Evolutionary conservation across 2,888 invertebrate species (phyloP), one percentile per base, ranked within the genome.

Genomic region (Graphium colonna): DNA sequence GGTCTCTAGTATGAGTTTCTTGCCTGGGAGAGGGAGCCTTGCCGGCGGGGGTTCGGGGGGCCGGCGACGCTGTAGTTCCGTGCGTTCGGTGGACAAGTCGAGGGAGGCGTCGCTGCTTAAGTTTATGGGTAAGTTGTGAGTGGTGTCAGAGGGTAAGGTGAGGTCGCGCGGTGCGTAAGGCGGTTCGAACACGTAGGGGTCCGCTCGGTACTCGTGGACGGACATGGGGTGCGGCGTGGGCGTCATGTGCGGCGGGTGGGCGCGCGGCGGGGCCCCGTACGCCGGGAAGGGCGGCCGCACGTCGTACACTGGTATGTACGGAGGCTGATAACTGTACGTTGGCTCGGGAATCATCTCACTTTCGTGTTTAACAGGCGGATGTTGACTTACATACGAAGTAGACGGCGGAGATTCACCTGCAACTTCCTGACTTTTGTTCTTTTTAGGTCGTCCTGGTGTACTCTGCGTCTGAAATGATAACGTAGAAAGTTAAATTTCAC

Each of bases 1-100:
- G 1, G 90, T 75, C 63, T 90, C 90, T 10, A 90, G 75, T 60
- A 90, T 89, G 59, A 90, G 78, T 60, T 90, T 90, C 67, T 88
- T 88, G 44, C 90, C 90, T 58, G 90, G 90, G 16, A 90, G 79
- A 1, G 86, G 75, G 3, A 81, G 70, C 45, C 82, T 84, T 13
- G 78, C 71, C 49, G 75, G 72, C 33, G 79, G 68, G 3, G 71
- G 80, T 59, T 83, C 82, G 39, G 87, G 85, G 17, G 83, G 84
- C 0, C 85, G 78, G 5, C 82, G 79, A 1, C 83, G 78, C 61
- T 75, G 80, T 82, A 85, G 82, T 45, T 82, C 83, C 46, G 75
- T 62, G 57, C 85, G 83, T 63, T 85, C 84, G 13, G 80, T 81
- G 52, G 83, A 82, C 51, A 86, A 73, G 68, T 88, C 89, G 33